Evolutionary conservation across 1,140 invertebrate genomes (phyloP).

Genomic region (Macrobrachium rosenbergii): DNA sequence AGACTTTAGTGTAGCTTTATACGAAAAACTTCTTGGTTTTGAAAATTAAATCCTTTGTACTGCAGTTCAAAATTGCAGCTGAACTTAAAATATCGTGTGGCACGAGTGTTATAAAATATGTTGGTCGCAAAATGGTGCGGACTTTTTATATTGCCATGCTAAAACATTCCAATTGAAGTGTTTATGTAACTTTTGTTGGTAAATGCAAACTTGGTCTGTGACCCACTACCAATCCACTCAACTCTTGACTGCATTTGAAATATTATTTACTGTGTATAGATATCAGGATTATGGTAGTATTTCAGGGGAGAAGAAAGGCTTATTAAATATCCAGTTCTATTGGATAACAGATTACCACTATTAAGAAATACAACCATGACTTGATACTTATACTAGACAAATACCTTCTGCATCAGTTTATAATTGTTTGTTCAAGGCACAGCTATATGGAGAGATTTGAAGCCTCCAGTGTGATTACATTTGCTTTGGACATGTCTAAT

Average conservation of each 20-base stretch:
- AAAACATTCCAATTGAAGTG: slow-evolving; percentile 65
- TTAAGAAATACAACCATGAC: slow-evolving; percentile 57
- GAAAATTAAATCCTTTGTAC: slow-evolving; percentile 23
- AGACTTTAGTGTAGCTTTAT: slow-evolving; percentile 60
- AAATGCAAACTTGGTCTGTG: slow-evolving; percentile 42
- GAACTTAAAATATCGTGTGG: slow-evolving; percentile 53
- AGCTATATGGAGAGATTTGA: slow-evolving; percentile 49
- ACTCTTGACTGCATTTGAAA: slow-evolving; percentile 54
- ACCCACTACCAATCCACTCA: slow-evolving; percentile 55
- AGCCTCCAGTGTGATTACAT: slow-evolving; percentile 60
- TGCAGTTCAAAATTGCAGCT: slow-evolving; percentile 58
- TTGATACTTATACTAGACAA: slow-evolving; percentile 43
- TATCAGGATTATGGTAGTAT: slow-evolving; percentile 60
- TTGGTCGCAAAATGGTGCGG: slow-evolving; percentile 59
- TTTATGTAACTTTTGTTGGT: slow-evolving; percentile 57
- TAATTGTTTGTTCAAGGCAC: slow-evolving; percentile 50
- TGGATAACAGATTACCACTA: slow-evolving; percentile 59
- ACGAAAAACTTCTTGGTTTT: slow-evolving; percentile 22
- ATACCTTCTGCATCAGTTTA: slow-evolving; percentile 40
- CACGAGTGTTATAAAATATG: slow-evolving; percentile 32
- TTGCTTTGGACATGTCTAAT: slow-evolving; percentile 47
- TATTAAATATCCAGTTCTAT: slow-evolving; percentile 62
- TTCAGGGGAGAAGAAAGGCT: slow-evolving; percentile 43
- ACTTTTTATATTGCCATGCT: slow-evolving; percentile 54
- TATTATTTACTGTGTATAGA: slow-evolving; percentile 45